Conservation (phyloP, 1,140 invertebrate species). For the Schmidtea mediterranea region DNA sequence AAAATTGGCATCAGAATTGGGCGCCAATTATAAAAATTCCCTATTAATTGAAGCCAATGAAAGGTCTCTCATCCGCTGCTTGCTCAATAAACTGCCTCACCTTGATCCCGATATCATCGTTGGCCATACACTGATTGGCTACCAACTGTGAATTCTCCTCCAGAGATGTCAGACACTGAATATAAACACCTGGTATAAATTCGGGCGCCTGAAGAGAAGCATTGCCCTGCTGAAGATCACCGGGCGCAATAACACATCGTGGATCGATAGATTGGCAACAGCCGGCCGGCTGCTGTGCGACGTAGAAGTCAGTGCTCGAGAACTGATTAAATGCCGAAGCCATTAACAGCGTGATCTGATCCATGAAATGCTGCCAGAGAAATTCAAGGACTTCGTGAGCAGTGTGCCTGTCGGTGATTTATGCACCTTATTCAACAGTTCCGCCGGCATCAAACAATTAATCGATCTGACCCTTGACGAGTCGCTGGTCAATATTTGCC, state of each 20-base stretch:
- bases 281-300: conserved; percentile 68
- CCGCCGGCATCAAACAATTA: background rate
- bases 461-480: conserved; percentile 7
- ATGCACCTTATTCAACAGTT: background rate
- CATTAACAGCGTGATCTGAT: conserved; percentile 30
- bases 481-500: background rate
- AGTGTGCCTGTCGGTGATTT: background rate
- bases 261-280: conserved; percentile 31
- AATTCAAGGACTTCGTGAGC: conserved; percentile 33
- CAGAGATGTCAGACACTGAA: conserved; percentile 43
- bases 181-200: conserved; percentile 59
- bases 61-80: conserved; percentile 46
- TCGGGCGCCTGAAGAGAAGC: conserved; percentile 51
- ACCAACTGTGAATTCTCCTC: conserved; percentile 59
- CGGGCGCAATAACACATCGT: conserved; percentile 7
- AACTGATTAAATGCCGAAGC: conserved; percentile 59
- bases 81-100: conserved; percentile 38
- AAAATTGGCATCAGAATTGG: background rate
- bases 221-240: conserved; percentile 29
- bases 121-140: conserved; percentile 61
- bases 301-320: conserved; percentile 65
- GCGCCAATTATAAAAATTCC: conserved; percentile 22
- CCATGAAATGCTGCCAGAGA: conserved; percentile 19
- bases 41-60: conserved; percentile 54
- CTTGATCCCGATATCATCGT: conserved; percentile 74